Percentiles rank a stretch among this genome's conserved stretches.
phyloP scores from a whole-genome alignment of 2,113 vertebrate species.

The Merops nubicus region DNA sequence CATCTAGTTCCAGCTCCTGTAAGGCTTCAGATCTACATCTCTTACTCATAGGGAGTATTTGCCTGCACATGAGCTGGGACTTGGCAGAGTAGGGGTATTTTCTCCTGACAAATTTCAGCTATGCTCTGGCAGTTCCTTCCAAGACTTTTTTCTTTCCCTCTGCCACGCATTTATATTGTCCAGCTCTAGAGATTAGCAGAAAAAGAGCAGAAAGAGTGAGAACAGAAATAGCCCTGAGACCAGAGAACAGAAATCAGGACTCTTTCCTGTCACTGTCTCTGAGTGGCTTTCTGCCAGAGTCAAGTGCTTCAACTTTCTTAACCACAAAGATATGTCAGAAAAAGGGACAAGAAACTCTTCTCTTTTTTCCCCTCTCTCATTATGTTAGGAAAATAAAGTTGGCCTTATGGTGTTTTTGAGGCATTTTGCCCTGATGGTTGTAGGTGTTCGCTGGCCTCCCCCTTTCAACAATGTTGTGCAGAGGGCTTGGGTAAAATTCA shows the following conservation, averaged over 20 bases:
- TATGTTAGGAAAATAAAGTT: not conserved
- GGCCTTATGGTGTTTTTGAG: not conserved
- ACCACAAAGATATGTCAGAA: not conserved
- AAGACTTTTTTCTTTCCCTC: not conserved
- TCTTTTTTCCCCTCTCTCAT: not conserved
- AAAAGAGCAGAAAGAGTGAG: not conserved
- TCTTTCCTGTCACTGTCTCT: not conserved
- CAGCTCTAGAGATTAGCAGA: not conserved
- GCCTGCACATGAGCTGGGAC: not conserved
- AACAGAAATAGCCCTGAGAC: not conserved
- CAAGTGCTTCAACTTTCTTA: not conserved
- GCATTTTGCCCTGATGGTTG: not conserved
- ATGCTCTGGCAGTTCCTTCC: not conserved
- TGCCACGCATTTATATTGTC: not conserved
- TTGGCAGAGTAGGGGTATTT: not conserved
- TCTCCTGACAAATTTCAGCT: not conserved
- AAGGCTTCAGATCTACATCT: not conserved
- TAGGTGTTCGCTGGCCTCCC: not conserved
- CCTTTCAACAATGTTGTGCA: not conserved
- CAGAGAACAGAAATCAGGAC: not conserved
- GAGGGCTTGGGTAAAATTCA: not conserved
- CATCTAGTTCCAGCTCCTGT: not conserved
- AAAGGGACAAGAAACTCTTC: not conserved
- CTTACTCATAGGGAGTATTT: not conserved
- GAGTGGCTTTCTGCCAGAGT: not conserved